These are phyloP conservation scores for Austrolebias charrua DNA, from an alignment of 2,797 vertebrate species.

Conservation along the genomic window DNA sequence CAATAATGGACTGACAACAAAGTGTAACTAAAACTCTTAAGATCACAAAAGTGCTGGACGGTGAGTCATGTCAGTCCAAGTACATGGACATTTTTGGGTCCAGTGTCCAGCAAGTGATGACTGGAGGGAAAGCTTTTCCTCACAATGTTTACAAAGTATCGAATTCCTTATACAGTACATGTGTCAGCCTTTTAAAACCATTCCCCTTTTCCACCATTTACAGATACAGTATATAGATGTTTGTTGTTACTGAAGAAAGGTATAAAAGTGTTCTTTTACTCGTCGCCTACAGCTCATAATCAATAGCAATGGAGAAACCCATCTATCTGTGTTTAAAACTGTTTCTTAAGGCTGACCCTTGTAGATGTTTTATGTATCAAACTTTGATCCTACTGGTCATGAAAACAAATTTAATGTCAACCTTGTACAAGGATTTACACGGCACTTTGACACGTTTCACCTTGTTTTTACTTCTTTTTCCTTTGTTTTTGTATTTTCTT, in stretches of 20 bases:
- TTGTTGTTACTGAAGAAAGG: background rate
- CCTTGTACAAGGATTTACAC: background rate
- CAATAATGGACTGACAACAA: no score
- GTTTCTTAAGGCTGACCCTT: conserved; percentile 15
- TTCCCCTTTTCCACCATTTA: no score
- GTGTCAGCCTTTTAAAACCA: no score
- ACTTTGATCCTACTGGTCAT: background rate
- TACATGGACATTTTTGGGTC: no score
- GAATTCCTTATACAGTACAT: no score
- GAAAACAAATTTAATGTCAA: background rate
- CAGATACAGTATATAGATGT: no score
- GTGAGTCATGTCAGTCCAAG: no score
- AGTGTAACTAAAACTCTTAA: no score
- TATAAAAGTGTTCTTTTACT: conserved; percentile 17
- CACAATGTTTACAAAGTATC: no score
- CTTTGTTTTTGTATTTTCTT: background rate
- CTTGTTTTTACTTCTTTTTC: background rate
- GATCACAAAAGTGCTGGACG: no score
- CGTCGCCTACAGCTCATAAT: conserved; percentile 23
- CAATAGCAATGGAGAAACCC: conserved; percentile 8
- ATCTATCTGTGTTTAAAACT: conserved; percentile 17
- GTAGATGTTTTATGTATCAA: conserved; percentile 11
- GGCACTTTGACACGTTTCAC: background rate
- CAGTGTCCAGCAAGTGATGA: no score
- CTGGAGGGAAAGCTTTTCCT: no score